Conservation (phyloP, 2,797 vertebrate genomes). For the Neosalanx taihuensis region DNA sequence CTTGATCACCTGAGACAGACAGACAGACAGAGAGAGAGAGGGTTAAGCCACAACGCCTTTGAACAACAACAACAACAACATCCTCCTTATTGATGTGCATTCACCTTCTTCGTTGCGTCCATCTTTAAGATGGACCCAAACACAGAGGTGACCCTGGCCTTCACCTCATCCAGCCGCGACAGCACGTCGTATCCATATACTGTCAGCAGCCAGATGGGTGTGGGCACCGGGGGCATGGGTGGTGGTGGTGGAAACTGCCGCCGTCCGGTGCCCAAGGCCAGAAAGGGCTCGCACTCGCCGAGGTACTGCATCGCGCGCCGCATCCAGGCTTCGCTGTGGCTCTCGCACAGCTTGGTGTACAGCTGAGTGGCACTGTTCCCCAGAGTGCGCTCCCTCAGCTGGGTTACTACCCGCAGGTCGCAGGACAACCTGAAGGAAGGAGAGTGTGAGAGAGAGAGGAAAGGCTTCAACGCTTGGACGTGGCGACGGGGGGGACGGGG, state of each 20-base stretch:
- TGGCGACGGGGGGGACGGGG: no score
- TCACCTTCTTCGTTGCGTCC: neutral
- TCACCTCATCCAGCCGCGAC: neutral
- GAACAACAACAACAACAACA: neutral
- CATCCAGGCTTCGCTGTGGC: conserved; percentile 1
- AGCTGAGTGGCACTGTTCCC: no score
- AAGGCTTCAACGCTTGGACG: no score
- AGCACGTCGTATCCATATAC: neutral
- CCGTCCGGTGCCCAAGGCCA: neutral
- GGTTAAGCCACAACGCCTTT: neutral
- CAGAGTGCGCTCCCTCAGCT: no score
- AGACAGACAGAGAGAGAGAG: neutral
- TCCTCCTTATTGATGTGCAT: no score
- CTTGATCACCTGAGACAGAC: neutral
- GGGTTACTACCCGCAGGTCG: no score
- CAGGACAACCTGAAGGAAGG: no score
- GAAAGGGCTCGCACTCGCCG: neutral
- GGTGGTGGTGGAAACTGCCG: neutral
- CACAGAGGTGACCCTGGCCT: neutral
- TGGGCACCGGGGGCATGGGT: neutral
- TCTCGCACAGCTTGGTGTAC: no score
- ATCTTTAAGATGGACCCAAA: neutral
- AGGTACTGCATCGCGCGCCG: neutral
- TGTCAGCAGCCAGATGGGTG: neutral
- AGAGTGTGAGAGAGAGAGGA: no score